phyloP scores from a whole-genome alignment of 2,113 vertebrate species.

The Cololabis saira region DNA sequence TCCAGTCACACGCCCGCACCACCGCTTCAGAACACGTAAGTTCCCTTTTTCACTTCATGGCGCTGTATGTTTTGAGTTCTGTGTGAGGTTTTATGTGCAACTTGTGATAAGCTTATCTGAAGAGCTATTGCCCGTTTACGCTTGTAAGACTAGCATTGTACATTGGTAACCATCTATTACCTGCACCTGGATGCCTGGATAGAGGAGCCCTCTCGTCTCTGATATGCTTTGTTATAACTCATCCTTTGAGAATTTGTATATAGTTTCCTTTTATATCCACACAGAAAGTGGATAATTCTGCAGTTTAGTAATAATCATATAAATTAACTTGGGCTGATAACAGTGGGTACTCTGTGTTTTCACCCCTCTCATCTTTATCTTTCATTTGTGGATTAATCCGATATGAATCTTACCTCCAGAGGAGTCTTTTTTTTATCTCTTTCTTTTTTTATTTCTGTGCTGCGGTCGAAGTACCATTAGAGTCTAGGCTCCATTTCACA shows the following conservation, averaged over 20 bases:
- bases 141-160: slow-evolving; percentile 9
- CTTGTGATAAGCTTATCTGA: slow-evolving; percentile 19
- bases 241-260: slow-evolving; percentile 37
- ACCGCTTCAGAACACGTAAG: slow-evolving; percentile 82
- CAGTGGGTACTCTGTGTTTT: slow-evolving; percentile 63
- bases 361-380: slow-evolving; percentile 73
- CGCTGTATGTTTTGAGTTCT: slow-evolving; percentile 20
- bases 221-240: slow-evolving; percentile 50
- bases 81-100: slow-evolving; percentile 22
- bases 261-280: slow-evolving; percentile 50
- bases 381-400: slow-evolving; percentile 67
- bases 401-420: slow-evolving; percentile 69
- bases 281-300: slow-evolving; percentile 69
- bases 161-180: slow-evolving; percentile 24
- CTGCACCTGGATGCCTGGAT: slow-evolving; percentile 9
- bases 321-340: slow-evolving; percentile 75
- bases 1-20: slow-evolving; percentile 79
- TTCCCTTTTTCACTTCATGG: slow-evolving; percentile 28
- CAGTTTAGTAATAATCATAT: slow-evolving; percentile 75
- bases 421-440: slow-evolving; percentile 21
- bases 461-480: slow-evolving; percentile 41
- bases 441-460: slow-evolving; percentile 2
- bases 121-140: slow-evolving; percentile 21
- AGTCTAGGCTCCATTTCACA: slow-evolving; percentile 20
- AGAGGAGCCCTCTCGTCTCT: slow-evolving; percentile 21